Evolutionary conservation across 2,888 invertebrate genomes (phyloP).

Genomic region (Lycaena phlaeas): DNA sequence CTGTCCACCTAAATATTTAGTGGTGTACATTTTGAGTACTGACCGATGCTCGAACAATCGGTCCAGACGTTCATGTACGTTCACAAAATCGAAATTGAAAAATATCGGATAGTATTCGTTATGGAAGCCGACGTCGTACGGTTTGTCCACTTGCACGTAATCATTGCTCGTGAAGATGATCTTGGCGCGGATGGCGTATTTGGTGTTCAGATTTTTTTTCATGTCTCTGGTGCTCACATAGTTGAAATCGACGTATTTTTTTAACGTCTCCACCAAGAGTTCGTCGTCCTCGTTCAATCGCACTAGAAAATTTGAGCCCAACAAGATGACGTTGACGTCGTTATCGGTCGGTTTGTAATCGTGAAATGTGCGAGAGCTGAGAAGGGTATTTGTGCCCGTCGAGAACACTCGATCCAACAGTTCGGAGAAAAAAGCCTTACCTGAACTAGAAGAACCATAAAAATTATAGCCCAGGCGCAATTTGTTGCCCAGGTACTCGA

Average conservation of each 20-base stretch:
- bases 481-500: not conserved
- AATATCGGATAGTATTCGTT: conserved; percentile 4
- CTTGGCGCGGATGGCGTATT: conserved; percentile 8
- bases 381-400: conserved; percentile 1
- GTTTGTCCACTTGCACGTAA: conserved; percentile 5
- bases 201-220: conserved; percentile 6
- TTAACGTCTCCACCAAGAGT: conserved; percentile 4
- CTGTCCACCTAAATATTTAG: not conserved
- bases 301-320: not conserved
- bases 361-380: conserved; percentile 1
- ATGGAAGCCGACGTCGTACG: conserved; percentile 1
- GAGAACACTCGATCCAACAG: conserved; percentile 5
- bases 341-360: not conserved
- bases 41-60: not conserved
- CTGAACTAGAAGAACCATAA: conserved; percentile 2
- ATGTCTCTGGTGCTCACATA: conserved; percentile 7
- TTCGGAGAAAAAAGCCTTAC: conserved; percentile 2
- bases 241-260: conserved; percentile 8
- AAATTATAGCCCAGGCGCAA: conserved; percentile 2
- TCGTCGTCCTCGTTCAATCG: conserved; percentile 2
- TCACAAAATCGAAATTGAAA: conserved; percentile 4
- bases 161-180: conserved; percentile 2
- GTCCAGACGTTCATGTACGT: not conserved
- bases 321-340: conserved; percentile 1
- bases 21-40: not conserved